Evolutionary conservation across 2,113 vertebrate genomes (phyloP), one percentile per base, ranked within the genome.

Genomic region (Nanger granti): DNA sequence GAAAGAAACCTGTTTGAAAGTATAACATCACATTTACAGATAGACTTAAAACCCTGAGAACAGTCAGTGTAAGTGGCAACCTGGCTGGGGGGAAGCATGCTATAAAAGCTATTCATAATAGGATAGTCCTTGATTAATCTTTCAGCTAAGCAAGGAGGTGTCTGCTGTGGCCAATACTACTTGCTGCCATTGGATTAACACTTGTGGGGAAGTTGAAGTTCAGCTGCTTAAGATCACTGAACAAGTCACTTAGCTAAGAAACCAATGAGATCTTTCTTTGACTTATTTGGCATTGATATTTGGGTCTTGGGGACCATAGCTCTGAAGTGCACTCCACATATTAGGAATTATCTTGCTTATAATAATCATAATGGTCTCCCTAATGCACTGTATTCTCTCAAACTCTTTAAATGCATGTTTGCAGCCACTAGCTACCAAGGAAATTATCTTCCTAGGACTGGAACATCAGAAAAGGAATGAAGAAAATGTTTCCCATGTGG

Each of bases 1-100:
- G 87, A 98, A 98, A 97, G 91, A 97, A 98, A 98, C 14, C 52
- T 92, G 20, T 95, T 82, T 76, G 82, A 96, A 98, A 97, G 20
- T 44, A 92, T 5, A 22, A 7, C 89, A 87, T 94, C 64, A 64
- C 37, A 92, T 49, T 97, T 95, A 29, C 0, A 0, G 57, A 47
- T n/a, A 95, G 96, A 69, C 55, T 91, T 47, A 96, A 89, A 22
- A 14, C 76, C 83, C 76, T 17, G 66, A 73, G 64, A 80, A 90
- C 49, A 87, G 95, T 88, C 60, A 66, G 9, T 47, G 18, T 12
- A 92, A 92, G 24, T n/a, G 84, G 22, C 29, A 94, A 73, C 12
- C 80, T 91, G 49, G 64, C 20, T 0, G 34, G 49, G 4, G 12
- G n/a, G 41, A 41, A 94, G 55, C 29, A 44, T 3, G 1, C 29